Percentiles rank a stretch among this genome's conserved stretches.
Evolutionary conservation across 1,140 invertebrate species (phyloP).

Genomic region (Globodera ellingtonae): DNA sequence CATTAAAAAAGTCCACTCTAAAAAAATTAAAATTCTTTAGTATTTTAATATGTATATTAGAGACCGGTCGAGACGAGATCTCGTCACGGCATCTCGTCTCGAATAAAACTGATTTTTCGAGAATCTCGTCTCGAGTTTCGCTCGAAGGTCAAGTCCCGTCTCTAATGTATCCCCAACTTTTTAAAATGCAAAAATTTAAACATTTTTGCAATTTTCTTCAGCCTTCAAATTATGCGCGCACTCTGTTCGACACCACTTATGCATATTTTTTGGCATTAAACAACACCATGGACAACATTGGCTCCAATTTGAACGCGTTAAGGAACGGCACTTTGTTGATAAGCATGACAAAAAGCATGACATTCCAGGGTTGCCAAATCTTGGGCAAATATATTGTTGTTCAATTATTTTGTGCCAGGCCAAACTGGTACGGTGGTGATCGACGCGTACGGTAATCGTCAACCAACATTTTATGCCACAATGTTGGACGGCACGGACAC

Average conservation of each 20-base stretch:
- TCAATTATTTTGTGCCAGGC: constrained; percentile 21
- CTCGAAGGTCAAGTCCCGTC: no score
- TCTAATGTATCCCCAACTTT: no score
- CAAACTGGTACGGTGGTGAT: constrained; percentile 43
- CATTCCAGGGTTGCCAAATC: constrained; percentile 7
- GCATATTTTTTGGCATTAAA: constrained; percentile 40
- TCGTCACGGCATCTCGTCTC: no score
- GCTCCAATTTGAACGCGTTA: neutral
- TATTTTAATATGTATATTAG: no score
- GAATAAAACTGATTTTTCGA: no score
- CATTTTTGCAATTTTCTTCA: neutral
- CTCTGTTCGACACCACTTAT: constrained; percentile 40
- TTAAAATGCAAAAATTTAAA: no score
- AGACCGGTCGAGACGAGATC: no score
- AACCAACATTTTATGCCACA: constrained; percentile 36
- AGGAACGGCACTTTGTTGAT: constrained; percentile 26
- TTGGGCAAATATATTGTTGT: neutral
- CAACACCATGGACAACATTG: constrained; percentile 24
- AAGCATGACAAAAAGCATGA: constrained; percentile 4
- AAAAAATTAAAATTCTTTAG: no score
- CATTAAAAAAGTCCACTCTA: no score
- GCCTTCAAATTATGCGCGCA: constrained; percentile 39
- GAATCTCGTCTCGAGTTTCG: no score
- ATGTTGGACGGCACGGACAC: constrained; percentile 24
- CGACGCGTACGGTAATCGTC: constrained; percentile 43